A percentile compares a stretch with the other conserved stretches of the same genome.
Evolutionary conservation across 2,888 invertebrate species (phyloP).

Genomic region (Aphodius sticticus): DNA sequence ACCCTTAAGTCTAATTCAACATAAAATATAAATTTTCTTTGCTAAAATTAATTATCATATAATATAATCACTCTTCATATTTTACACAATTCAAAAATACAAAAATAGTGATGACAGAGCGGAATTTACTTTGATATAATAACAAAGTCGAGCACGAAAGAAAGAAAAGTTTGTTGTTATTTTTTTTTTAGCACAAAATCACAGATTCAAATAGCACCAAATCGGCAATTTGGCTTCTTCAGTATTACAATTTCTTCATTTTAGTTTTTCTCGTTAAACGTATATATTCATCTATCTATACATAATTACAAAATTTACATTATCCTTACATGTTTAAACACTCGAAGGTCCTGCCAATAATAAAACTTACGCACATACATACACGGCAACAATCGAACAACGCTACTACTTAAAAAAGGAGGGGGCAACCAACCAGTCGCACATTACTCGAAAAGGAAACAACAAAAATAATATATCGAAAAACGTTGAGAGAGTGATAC

Average conservation of each 20-base stretch:
- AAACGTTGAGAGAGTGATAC: constrained; percentile 19
- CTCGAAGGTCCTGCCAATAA: constrained; percentile 17
- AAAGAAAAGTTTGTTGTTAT: constrained; percentile 10
- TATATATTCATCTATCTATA: constrained; percentile 43
- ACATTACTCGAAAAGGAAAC: constrained; percentile 5
- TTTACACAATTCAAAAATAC: constrained; percentile 36
- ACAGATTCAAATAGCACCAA: constrained; percentile 62
- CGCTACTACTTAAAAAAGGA: constrained; percentile 8
- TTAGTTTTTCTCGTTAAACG: constrained; percentile 40
- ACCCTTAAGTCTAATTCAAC: constrained; percentile 34
- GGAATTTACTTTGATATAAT: constrained; percentile 37
- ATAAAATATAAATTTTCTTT: constrained; percentile 32
- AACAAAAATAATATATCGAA: not conserved
- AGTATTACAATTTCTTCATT: constrained; percentile 35
- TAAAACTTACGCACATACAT: constrained; percentile 6
- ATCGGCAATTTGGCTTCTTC: constrained; percentile 57
- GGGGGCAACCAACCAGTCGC: constrained; percentile 11
- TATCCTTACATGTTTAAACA: constrained; percentile 24
- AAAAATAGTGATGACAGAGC: constrained; percentile 44
- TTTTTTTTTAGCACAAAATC: constrained; percentile 50
- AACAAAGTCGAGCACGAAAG: constrained; percentile 37
- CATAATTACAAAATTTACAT: constrained; percentile 48
- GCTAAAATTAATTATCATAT: constrained; percentile 35
- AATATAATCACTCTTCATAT: constrained; percentile 38
- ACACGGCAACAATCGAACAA: constrained; percentile 9